Evolutionary conservation across 2,797 vertebrate species (phyloP), one percentile per base, ranked within the genome.

Genomic region (Diplodus sargus): DNA sequence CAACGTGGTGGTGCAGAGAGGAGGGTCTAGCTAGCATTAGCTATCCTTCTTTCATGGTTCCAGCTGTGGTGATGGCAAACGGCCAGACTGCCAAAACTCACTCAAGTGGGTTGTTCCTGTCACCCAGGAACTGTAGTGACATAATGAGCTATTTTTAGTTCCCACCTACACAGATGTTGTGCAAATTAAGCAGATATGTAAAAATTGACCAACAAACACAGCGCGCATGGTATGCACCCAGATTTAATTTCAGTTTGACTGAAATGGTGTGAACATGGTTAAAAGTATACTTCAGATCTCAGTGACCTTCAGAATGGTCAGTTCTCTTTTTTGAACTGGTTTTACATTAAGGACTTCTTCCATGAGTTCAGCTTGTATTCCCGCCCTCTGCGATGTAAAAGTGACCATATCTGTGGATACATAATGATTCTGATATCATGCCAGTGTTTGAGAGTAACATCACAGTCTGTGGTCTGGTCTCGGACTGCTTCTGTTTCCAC

Each of bases 401-500:
- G 5, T 47, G 25, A 58, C 20, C 18, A 6, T 43, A 49, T 61
- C 12, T 67, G 56, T 73, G 47, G 25, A 13, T 47, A 4, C 2
- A 42, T 49, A 20, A 8, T 12, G 51, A 42, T 78, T 54, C 4
- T 22, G 14, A 67, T 58, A 25, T 22, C 12, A 48, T 53, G 15
- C 20, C 1, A 0, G 15, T 16, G 39, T 60, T 52, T 30, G 39
- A 75, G 28, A 56, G 25, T 70, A 54, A 51, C 60, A 63, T 73
- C 18, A 30, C 34, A 51, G 47, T 58, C 14, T 11, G 28, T 45
- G 30, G 67, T 69, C 53, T 65, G 10, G 39, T 25, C 2, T 39
- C 20, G 58, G 74, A 2, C 59, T 25, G 12, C 43, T 75, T 39
- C 17, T 8, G 23, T 54, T 60, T 68, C 47, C 58, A 69, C 58